phyloP scores from a whole-genome alignment of 2,113 vertebrate species.

The Tragelaphus scriptus region DNA sequence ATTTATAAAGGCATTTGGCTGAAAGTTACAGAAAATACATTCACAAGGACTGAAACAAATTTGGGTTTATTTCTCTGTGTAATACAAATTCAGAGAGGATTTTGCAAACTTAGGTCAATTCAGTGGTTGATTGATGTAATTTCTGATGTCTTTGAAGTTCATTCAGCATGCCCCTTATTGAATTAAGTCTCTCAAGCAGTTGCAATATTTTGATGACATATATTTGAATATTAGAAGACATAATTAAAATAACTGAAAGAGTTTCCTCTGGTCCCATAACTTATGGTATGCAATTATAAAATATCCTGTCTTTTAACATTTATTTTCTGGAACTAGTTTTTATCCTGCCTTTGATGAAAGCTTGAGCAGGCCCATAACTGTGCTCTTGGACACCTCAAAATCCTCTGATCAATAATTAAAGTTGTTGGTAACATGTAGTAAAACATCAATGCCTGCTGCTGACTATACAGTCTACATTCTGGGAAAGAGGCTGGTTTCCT shows the following conservation, averaged over 20 bases:
- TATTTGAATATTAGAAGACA: neutral
- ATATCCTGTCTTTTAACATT: neutral
- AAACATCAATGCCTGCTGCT: neutral
- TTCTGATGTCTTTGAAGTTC: neutral
- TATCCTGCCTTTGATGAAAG: neutral
- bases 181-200: neutral
- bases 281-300: neutral
- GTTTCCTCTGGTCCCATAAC: neutral
- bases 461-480: neutral
- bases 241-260: neutral
- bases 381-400: neutral
- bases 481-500: neutral
- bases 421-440: neutral
- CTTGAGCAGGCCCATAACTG: neutral
- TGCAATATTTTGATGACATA: neutral
- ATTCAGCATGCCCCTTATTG: neutral
- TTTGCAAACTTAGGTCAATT: neutral
- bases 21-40: neutral
- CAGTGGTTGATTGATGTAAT: neutral
- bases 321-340: neutral
- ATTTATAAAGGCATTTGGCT: neutral
- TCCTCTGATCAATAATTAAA: neutral
- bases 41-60: neutral
- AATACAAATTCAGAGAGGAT: neutral
- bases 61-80: neutral